phyloP scores from a whole-genome alignment of 2,888 invertebrate genomes.

The Abscondita cerata region DNA sequence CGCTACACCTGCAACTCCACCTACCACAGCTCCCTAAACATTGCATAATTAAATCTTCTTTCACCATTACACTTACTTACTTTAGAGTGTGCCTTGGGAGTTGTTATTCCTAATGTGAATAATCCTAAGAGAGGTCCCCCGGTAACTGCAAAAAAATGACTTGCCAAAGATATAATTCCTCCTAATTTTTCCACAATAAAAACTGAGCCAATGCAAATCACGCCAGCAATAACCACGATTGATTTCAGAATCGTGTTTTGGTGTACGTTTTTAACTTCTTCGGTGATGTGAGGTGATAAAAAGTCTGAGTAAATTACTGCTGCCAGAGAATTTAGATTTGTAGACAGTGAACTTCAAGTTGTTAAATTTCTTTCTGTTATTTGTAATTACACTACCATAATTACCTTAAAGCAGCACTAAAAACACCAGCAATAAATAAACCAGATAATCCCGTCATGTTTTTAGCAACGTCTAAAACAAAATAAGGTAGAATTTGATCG shows the following conservation, averaged over 20 bases:
- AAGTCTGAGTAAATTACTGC: conserved; percentile 69
- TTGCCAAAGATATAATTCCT: conserved; percentile 68
- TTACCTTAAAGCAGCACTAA: conserved; percentile 73
- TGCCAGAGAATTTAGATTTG: conserved; percentile 65
- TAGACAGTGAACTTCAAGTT: conserved; percentile 64
- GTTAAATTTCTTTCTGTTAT: conserved; percentile 50
- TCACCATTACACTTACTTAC: no score
- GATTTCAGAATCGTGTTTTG: conserved; percentile 67
- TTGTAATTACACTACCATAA: no score
- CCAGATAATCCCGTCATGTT: conserved; percentile 74
- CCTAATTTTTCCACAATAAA: conserved; percentile 68
- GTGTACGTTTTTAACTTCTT: conserved; percentile 59
- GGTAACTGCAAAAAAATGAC: conserved; percentile 68
- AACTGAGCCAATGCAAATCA: conserved; percentile 61
- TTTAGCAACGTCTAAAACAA: conserved; percentile 70
- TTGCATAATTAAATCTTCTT: not conserved
- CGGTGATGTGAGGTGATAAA: conserved; percentile 62
- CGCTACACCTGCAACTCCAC: not conserved
- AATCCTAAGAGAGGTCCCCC: conserved; percentile 70
- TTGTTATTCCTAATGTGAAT: conserved; percentile 70
- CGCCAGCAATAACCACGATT: conserved; percentile 62
- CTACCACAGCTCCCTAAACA: conserved; percentile 7
- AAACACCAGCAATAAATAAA: conserved; percentile 75
- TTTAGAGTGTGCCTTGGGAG: conserved; percentile 67
- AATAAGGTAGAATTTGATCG: conserved; percentile 69